Evolutionary conservation across 2,888 invertebrate species (phyloP).

Genomic region (Sicus ferrugineus): DNA sequence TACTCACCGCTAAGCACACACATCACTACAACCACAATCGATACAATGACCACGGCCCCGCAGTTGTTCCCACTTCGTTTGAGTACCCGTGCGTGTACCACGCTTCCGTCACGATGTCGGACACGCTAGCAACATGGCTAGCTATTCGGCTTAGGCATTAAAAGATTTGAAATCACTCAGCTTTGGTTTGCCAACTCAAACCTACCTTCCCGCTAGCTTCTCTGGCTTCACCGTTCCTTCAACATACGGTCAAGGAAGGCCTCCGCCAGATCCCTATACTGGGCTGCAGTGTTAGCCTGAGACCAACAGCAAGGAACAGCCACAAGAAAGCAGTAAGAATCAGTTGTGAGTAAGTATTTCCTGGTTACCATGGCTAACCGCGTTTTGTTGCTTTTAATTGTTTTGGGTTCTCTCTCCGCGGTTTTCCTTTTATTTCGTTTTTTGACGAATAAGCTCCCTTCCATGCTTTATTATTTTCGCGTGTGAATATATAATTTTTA

Average conservation of each 20-base stretch:
- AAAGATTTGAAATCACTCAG: slow-evolving; percentile 44
- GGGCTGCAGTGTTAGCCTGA: background rate
- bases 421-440: slow-evolving; percentile 13
- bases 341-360: background rate
- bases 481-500: slow-evolving; percentile 49
- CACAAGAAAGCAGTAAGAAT: background rate
- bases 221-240: too few species aligned
- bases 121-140: background rate
- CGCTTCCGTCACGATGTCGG: slow-evolving; percentile 1
- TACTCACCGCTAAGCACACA: background rate
- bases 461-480: slow-evolving; percentile 57
- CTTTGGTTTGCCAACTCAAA: slow-evolving; percentile 21
- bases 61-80: background rate
- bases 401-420: background rate
- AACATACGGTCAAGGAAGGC: slow-evolving; percentile 8
- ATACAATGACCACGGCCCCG: background rate
- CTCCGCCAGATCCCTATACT: slow-evolving; percentile 8
- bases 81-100: background rate
- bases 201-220: background rate
- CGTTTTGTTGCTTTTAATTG: slow-evolving; percentile 3
- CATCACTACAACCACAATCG: background rate
- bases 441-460: background rate
- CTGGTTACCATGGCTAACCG: background rate
- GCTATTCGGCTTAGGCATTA: slow-evolving; percentile 30
- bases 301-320: background rate